Percentiles rank a stretch among this genome's conserved stretches.
phyloP scores from a whole-genome alignment of 2,888 invertebrate species.

The Perizoma affinitatum region DNA sequence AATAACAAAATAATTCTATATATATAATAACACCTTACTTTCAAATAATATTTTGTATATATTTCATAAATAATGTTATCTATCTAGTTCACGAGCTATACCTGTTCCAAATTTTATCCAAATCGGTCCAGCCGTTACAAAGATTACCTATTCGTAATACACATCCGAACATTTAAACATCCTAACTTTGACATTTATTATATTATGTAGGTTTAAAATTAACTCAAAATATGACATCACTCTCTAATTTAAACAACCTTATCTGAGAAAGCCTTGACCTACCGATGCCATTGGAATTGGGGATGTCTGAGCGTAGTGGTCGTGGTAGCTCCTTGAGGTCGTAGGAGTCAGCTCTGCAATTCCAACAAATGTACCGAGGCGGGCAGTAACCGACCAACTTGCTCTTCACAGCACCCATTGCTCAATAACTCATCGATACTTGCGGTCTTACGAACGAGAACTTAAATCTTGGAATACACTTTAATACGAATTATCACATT shows the following conservation, averaged over 20 bases:
- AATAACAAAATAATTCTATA: too few species aligned
- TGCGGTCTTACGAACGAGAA: constrained; percentile 31
- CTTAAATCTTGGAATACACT: constrained; percentile 39
- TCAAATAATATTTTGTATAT: not conserved
- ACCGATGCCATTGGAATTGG: constrained; percentile 64
- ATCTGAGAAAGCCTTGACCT: constrained; percentile 51
- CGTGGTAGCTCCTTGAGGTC: constrained; percentile 71
- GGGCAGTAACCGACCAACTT: constrained; percentile 58
- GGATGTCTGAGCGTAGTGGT: constrained; percentile 61
- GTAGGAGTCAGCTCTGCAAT: constrained; percentile 57
- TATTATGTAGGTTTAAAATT: constrained; percentile 4
- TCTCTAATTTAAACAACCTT: constrained; percentile 24
- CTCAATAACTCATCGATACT: constrained; percentile 40
- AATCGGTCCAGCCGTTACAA: too few species aligned
- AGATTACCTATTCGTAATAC: too few species aligned
- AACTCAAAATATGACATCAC: constrained; percentile 42
- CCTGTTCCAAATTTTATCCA: too few species aligned
- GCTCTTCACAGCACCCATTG: constrained; percentile 71
- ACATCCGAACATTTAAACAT: too few species aligned
- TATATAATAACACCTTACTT: not conserved
- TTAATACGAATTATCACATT: constrained; percentile 54
- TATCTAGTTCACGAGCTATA: too few species aligned
- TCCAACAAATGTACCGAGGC: constrained; percentile 56
- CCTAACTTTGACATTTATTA: too few species aligned
- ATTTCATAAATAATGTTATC: not conserved